Evolutionary conservation across 2,888 invertebrate species (phyloP).

Genomic region (Morpho achilles): DNA sequence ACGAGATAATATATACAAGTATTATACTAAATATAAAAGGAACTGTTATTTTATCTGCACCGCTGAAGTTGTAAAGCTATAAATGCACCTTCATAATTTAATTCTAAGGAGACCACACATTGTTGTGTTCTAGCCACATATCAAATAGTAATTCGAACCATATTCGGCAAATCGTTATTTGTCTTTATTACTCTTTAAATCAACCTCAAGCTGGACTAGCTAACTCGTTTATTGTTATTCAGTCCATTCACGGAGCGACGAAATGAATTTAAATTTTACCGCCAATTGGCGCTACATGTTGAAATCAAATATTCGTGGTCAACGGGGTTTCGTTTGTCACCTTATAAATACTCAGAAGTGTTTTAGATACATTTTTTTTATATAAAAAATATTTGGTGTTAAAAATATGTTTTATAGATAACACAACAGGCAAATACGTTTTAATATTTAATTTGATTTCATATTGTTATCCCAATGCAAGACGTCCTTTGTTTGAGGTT

Average conservation of each 20-base stretch:
- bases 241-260: constrained; percentile 38
- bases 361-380: no score
- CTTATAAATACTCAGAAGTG: no score
- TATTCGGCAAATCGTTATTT: constrained; percentile 36
- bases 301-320: no score
- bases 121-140: neutral
- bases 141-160: constrained; percentile 9
- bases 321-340: no score
- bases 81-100: neutral
- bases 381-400: no score
- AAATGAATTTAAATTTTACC: constrained; percentile 52
- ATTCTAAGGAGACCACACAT: neutral
- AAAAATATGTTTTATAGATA: no score
- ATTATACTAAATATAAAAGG: neutral
- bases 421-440: no score
- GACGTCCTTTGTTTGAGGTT: no score
- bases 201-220: constrained; percentile 39
- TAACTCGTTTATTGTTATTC: constrained; percentile 57
- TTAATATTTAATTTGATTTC: no score
- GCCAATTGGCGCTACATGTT: neutral
- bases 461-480: no score
- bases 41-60: neutral
- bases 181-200: constrained; percentile 44
- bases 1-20: neutral
- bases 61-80: neutral